Conservation (phyloP, 37 sponge, comb jelly and placozoan species). For the Theonella swinhoei region DNA sequence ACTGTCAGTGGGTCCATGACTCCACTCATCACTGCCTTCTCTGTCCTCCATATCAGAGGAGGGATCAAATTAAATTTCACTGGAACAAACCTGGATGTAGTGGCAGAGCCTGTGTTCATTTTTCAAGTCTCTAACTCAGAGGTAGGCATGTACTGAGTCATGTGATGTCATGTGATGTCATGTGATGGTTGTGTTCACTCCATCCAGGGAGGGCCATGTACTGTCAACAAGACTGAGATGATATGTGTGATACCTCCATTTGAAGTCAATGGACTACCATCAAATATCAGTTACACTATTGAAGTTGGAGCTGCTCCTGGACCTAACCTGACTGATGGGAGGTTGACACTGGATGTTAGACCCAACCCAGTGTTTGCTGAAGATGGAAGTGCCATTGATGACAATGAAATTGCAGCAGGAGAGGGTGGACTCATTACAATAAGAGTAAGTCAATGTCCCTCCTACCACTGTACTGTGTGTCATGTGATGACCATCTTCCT, state of each 20-base stretch:
- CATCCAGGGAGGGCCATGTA: no score
- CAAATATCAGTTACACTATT: constrained; percentile 24
- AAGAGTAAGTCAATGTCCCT: background rate
- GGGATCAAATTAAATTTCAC: constrained; percentile 51
- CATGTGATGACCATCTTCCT: background rate
- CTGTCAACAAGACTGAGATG: no score
- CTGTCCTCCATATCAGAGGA: constrained; percentile 36
- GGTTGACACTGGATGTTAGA: background rate
- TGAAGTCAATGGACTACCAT: no score
- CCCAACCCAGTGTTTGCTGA: constrained; percentile 6
- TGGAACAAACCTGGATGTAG: constrained; percentile 50
- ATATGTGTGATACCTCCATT: no score
- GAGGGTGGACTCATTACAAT: background rate
- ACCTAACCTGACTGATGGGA: background rate
- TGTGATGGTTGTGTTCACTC: no score
- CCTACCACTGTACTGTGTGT: no score
- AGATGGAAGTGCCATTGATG: background rate
- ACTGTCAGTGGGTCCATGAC: background rate
- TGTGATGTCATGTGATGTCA: background rate
- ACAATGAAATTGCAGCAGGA: background rate
- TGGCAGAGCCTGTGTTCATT: constrained; percentile 33
- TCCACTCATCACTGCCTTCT: background rate
- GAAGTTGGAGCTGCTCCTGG: constrained; percentile 32
- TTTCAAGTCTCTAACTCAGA: no score
- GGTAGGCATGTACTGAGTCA: background rate